A percentile compares a stretch with the other conserved stretches of the same genome.
Conservation (phyloP, 2,113 vertebrate genomes). For the Sphaerodactylus townsendi region DNA sequence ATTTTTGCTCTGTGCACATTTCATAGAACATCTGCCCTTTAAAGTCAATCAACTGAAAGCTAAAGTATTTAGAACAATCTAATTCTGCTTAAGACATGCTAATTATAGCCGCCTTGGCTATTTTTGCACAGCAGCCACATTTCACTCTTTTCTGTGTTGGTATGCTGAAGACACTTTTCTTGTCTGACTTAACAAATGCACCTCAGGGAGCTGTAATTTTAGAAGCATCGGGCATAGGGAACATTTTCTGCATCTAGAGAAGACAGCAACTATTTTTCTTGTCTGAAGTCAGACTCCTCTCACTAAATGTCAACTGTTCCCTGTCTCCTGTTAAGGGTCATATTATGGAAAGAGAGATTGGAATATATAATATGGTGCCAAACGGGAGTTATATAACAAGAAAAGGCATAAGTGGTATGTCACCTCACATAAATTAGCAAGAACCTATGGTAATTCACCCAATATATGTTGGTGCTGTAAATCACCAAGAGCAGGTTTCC, state of each 20-base stretch:
- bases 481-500: no score
- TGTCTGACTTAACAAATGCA: conserved; percentile 59
- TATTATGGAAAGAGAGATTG: conserved; percentile 46
- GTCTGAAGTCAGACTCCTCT: conserved; percentile 26
- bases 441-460: no score
- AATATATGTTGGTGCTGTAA: no score
- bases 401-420: neutral
- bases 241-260: conserved; percentile 51
- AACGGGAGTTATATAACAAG: conserved; percentile 28
- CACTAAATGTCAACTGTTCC: conserved; percentile 45
- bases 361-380: conserved; percentile 22
- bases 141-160: conserved; percentile 47
- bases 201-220: conserved; percentile 65
- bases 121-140: conserved; percentile 44
- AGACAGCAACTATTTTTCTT: conserved; percentile 40
- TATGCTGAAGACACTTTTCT: conserved; percentile 56
- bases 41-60: conserved; percentile 30
- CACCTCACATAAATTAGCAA: no score
- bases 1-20: neutral
- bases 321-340: conserved; percentile 48
- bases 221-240: conserved; percentile 47
- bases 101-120: conserved; percentile 52
- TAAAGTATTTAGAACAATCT: conserved; percentile 38
- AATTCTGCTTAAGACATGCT: neutral
- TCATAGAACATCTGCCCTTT: conserved; percentile 9